Evolutionary conservation across 2,113 vertebrate genomes (phyloP).

Genomic region (Haemorhous mexicanus): DNA sequence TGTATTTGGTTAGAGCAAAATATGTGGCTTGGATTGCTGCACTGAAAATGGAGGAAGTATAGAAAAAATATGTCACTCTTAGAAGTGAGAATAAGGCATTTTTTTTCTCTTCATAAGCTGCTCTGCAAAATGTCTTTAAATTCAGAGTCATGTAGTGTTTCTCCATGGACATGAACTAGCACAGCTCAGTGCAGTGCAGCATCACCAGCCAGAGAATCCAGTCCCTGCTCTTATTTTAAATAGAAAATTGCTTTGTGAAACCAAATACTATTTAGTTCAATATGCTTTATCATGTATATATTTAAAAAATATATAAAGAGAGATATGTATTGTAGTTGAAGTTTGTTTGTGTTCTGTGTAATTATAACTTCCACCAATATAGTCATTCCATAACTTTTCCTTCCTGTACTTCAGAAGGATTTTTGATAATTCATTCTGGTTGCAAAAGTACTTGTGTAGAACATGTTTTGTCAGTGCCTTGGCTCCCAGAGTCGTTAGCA

Average conservation of each 20-base stretch:
- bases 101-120: background rate
- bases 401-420: background rate
- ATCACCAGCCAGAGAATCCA: background rate
- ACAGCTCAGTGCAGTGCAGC: background rate
- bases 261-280: background rate
- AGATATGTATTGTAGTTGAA: background rate
- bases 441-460: background rate
- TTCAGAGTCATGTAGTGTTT: rapidly evolving
- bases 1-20: background rate
- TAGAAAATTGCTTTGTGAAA: background rate
- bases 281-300: background rate
- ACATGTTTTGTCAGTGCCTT: background rate
- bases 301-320: background rate
- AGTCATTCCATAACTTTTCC: background rate
- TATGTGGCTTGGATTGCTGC: background rate
- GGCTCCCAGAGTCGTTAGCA: background rate
- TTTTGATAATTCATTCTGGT: background rate
- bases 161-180: background rate
- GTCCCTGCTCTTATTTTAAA: background rate
- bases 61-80: background rate
- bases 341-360: background rate
- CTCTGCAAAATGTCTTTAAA: background rate
- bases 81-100: background rate
- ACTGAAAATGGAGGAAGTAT: background rate
- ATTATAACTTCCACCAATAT: background rate